phyloP scores from a whole-genome alignment of 2,888 invertebrate species.

The Euclidia mi region DNA sequence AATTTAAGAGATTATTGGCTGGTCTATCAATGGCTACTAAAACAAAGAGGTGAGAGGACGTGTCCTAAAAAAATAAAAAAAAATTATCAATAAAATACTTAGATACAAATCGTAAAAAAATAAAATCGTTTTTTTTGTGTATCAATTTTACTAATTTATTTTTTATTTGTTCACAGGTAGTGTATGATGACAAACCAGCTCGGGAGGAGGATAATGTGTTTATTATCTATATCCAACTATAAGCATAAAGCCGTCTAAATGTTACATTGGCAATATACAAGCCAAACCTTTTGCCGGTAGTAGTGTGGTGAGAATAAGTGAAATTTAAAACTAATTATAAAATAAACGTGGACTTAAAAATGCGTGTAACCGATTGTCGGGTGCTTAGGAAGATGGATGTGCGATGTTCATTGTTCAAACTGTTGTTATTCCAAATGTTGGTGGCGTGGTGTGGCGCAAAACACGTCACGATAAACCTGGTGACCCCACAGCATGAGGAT shows the following conservation, averaged over 20 bases:
- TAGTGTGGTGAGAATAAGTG: constrained; percentile 51
- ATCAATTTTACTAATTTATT: constrained; percentile 30
- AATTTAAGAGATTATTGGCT: background rate
- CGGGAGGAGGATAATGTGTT: constrained; percentile 72
- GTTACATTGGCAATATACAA: constrained; percentile 44
- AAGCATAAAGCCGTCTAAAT: constrained; percentile 79
- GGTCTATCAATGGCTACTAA: background rate
- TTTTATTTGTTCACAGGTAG: constrained; percentile 79
- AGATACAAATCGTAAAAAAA: no score
- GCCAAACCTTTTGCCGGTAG: constrained; percentile 48
- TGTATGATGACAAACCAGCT: constrained; percentile 82
- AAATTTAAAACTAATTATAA: constrained; percentile 47
- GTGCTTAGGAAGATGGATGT: constrained; percentile 82
- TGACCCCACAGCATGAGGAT: constrained; percentile 60
- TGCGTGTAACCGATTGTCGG: constrained; percentile 74
- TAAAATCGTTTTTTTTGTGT: background rate
- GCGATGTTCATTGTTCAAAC: constrained; percentile 82
- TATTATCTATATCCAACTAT: constrained; percentile 81
- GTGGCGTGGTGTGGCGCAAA: constrained; percentile 83
- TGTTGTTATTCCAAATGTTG: constrained; percentile 83
- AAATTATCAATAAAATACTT: no score
- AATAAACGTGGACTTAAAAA: constrained; percentile 64
- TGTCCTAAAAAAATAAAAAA: no score
- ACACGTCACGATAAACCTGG: constrained; percentile 71
- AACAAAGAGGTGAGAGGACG: no score